Percentiles rank a stretch among this genome's conserved stretches.
Conservation (phyloP, 1,140 invertebrate species). For the Araneus ventricosus region DNA sequence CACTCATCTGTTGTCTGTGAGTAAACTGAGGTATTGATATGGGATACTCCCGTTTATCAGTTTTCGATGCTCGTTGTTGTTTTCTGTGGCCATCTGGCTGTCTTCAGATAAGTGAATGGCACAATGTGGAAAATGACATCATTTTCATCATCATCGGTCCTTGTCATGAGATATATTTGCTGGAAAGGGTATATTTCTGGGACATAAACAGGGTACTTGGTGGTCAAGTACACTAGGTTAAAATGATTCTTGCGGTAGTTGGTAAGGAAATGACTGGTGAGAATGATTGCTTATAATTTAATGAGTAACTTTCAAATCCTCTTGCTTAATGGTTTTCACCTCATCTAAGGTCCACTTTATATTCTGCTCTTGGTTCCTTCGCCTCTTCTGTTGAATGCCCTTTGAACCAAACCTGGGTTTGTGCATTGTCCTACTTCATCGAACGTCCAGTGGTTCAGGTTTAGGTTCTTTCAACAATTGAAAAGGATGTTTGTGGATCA, state of each 20-base stretch:
- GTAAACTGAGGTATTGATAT: slow-evolving; percentile 69
- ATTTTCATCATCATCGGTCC: slow-evolving; percentile 54
- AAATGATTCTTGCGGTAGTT: slow-evolving; percentile 32
- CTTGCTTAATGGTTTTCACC: slow-evolving; percentile 62
- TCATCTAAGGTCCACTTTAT: slow-evolving; percentile 41
- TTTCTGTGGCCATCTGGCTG: slow-evolving; percentile 61
- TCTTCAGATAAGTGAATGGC: slow-evolving; percentile 61
- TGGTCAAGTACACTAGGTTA: neutral
- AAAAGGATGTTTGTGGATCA: neutral
- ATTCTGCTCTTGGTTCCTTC: slow-evolving; percentile 57
- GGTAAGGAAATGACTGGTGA: neutral
- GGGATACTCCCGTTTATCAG: slow-evolving; percentile 30
- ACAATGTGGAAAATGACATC: slow-evolving; percentile 62
- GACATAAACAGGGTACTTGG: slow-evolving; percentile 53
- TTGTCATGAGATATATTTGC: slow-evolving; percentile 50
- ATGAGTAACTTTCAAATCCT: slow-evolving; percentile 50
- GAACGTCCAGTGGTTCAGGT: slow-evolving; percentile 55
- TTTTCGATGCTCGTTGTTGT: neutral
- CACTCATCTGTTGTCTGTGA: slow-evolving; percentile 53
- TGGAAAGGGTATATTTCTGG: neutral
- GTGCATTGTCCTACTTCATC: slow-evolving; percentile 62
- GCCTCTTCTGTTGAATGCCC: neutral
- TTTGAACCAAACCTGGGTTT: neutral
- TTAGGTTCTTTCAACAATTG: neutral
- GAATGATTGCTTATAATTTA: slow-evolving; percentile 64